phyloP scores from a whole-genome alignment of 2,888 invertebrate genomes.

The Parasteatoda lunata region DNA sequence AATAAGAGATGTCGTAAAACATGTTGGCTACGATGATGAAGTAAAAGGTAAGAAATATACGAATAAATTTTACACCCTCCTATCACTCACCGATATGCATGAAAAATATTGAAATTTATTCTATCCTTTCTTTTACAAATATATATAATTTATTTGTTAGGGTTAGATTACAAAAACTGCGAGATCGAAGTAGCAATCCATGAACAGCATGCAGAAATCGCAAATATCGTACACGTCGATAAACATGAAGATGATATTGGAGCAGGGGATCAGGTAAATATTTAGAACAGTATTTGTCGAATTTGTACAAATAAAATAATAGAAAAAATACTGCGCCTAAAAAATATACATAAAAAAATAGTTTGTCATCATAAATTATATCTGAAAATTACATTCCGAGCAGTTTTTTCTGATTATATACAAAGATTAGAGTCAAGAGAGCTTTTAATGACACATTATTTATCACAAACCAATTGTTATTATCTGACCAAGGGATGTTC shows the following conservation, averaged over 20 bases:
- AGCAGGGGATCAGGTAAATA: conserved; percentile 95
- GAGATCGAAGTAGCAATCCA: conserved; percentile 97
- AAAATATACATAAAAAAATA: too few relatives aligned
- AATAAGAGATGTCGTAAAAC: conserved; percentile 95
- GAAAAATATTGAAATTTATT: not conserved
- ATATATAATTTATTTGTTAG: conserved; percentile 77
- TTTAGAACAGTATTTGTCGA: not conserved
- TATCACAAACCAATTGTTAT: too few relatives aligned
- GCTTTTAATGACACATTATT: too few relatives aligned
- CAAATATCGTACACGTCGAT: conserved; percentile 93
- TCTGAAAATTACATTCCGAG: too few relatives aligned
- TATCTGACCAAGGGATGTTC: too few relatives aligned
- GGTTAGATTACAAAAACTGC: conserved; percentile 99
- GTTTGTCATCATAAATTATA: too few relatives aligned
- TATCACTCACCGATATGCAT: too few relatives aligned
- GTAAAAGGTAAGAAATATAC: conserved; percentile 85
- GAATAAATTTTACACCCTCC: not conserved
- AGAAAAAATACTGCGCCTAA: too few relatives aligned
- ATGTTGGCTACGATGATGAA: conserved; percentile 99
- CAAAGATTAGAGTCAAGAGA: too few relatives aligned
- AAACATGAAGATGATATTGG: conserved; percentile 95
- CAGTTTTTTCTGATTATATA: too few relatives aligned
- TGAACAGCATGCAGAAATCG: conserved; percentile 96
- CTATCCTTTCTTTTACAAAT: not conserved
- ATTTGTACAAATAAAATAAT: too few relatives aligned